Percentiles rank a stretch among this genome's conserved stretches.
Evolutionary conservation across 64 coral and sea anemone genomes (phyloP).

Genomic region (Acropora yongei): DNA sequence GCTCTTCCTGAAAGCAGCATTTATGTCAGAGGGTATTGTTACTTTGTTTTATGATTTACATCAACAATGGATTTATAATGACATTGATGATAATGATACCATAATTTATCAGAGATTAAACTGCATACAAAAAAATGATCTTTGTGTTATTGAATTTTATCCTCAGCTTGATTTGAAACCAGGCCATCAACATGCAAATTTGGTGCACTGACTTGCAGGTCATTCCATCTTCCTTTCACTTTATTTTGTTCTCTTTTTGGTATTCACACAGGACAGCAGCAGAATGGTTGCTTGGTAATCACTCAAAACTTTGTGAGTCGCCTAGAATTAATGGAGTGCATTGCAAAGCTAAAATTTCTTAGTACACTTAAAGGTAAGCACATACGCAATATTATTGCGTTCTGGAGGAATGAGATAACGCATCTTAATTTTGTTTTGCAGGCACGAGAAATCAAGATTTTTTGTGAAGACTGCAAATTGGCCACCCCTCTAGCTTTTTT

Average conservation of each 20-base stretch:
- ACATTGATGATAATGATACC: background rate
- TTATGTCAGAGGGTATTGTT: constrained; percentile 59
- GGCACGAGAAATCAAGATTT: too few relatives aligned
- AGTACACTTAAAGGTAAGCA: constrained; percentile 52
- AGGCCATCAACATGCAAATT: too few relatives aligned
- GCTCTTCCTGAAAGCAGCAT: constrained; percentile 86
- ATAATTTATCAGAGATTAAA: too few relatives aligned
- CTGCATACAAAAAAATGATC: too few relatives aligned
- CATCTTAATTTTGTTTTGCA: background rate
- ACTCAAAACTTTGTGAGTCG: constrained; percentile 97
- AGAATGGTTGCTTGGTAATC: constrained; percentile 68
- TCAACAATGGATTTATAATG: background rate
- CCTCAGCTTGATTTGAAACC: too few relatives aligned
- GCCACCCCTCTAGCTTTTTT: too few relatives aligned
- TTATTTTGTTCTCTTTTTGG: background rate
- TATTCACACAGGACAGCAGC: constrained; percentile 18
- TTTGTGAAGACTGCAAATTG: too few relatives aligned
- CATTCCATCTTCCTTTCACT: background rate
- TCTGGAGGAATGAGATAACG: background rate
- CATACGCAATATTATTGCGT: constrained; percentile 19
- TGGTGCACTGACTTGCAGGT: too few relatives aligned
- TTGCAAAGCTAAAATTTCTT: constrained; percentile 83
- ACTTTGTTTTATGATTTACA: background rate
- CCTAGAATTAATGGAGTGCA: constrained; percentile 83
- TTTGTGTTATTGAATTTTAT: too few relatives aligned